A percentile compares a stretch with the other conserved stretches of the same genome.
phyloP scores from a whole-genome alignment of 2,888 invertebrate genomes.

The Ophion ellenae region DNA sequence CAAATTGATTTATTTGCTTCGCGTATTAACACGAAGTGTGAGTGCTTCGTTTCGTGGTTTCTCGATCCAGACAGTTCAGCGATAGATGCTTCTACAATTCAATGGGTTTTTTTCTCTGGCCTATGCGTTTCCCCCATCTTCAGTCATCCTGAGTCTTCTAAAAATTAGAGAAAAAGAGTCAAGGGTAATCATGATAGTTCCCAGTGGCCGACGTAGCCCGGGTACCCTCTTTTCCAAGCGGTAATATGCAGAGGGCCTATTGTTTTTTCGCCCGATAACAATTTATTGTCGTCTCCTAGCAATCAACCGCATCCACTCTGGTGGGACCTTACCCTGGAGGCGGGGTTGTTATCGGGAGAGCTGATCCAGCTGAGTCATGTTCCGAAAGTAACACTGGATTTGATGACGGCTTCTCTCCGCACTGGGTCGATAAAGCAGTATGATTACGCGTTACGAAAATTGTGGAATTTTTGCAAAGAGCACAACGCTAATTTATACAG shows the following conservation, averaged over 20 bases:
- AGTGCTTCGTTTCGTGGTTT: slow-evolving; percentile 27
- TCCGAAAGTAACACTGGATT: slow-evolving; percentile 22
- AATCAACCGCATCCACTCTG: slow-evolving; percentile 23
- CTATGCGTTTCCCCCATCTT: slow-evolving; percentile 61
- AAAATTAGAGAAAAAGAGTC: slow-evolving; percentile 54
- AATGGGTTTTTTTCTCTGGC: slow-evolving; percentile 32
- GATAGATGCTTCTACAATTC: slow-evolving; percentile 43
- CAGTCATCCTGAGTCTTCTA: slow-evolving; percentile 5
- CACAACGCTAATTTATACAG: slow-evolving; percentile 26
- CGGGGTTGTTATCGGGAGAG: slow-evolving; percentile 46
- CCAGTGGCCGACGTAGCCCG: slow-evolving; percentile 59
- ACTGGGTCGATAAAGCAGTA: slow-evolving; percentile 57
- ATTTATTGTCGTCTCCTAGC: slow-evolving; percentile 25
- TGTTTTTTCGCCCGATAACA: background rate
- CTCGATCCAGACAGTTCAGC: slow-evolving; percentile 33
- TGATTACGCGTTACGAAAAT: slow-evolving; percentile 56
- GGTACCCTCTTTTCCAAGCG: slow-evolving; percentile 22
- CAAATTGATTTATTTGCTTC: slow-evolving; percentile 46
- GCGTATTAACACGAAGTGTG: slow-evolving; percentile 44
- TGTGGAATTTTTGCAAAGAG: slow-evolving; percentile 52
- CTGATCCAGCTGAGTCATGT: slow-evolving; percentile 19
- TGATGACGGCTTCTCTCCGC: slow-evolving; percentile 50
- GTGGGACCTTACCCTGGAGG: slow-evolving; percentile 48
- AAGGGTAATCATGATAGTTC: slow-evolving; percentile 54
- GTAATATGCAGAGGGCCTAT: background rate